A percentile compares a stretch with the other conserved stretches of the same genome.
These are phyloP conservation scores for Sarcophaga variegata DNA, from an alignment of 2,888 invertebrate genomes.

Conservation along the genomic window DNA sequence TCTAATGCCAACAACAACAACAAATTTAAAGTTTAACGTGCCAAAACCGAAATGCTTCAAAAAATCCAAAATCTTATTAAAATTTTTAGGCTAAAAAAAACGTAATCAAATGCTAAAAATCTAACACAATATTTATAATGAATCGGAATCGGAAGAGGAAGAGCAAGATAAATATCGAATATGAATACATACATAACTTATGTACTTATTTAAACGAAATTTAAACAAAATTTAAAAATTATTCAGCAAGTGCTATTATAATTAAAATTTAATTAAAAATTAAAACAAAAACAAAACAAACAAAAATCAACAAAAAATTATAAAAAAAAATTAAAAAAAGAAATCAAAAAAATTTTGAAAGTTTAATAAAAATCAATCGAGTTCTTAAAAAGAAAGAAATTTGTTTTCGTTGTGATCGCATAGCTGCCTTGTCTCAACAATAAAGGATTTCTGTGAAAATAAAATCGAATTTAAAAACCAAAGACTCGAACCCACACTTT, in stretches of 20 bases:
- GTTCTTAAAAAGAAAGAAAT: no score
- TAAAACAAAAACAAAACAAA: constrained; percentile 2
- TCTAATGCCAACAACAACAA: not conserved
- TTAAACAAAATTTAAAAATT: constrained; percentile 47
- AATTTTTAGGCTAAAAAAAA: constrained; percentile 18
- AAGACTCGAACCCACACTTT: no score
- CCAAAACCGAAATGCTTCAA: constrained; percentile 61
- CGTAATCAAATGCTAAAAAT: not conserved
- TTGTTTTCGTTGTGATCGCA: no score
- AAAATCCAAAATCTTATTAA: constrained; percentile 24
- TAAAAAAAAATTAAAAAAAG: constrained; percentile 2
- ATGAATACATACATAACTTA: constrained; percentile 29
- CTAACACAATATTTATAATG: no score
- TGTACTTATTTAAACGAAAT: constrained; percentile 30
- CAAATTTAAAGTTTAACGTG: constrained; percentile 42
- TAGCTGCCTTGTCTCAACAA: no score
- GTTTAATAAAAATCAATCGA: constrained; percentile 36
- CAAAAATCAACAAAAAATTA: constrained; percentile 15
- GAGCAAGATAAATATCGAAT: not conserved
- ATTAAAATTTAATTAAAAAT: constrained; percentile 36
- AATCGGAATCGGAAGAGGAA: no score
- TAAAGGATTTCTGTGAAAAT: no score
- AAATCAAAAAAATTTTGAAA: constrained; percentile 31
- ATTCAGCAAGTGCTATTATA: constrained; percentile 69
- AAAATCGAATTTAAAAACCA: no score